Evolutionary conservation across 2,888 invertebrate species (phyloP).

Genomic region (Mesoligia furuncula): DNA sequence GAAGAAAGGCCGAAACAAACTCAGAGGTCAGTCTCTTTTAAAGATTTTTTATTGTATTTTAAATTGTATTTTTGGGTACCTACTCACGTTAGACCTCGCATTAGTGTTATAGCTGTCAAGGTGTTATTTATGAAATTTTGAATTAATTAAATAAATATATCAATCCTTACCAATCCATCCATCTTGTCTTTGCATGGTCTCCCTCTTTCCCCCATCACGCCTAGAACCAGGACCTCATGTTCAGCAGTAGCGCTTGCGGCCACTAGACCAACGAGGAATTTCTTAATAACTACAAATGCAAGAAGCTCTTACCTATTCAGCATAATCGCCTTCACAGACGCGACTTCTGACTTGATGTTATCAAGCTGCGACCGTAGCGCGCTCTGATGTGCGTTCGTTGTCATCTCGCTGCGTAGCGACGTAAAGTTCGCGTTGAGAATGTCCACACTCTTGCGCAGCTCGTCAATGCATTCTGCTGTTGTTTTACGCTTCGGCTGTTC

Average conservation of each 20-base stretch:
- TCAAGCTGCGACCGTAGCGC: slow-evolving; percentile 91
- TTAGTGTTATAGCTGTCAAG: no score
- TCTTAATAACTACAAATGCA: background rate
- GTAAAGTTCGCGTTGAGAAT: slow-evolving; percentile 92
- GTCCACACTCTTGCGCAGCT: slow-evolving; percentile 92
- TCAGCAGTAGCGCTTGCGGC: background rate
- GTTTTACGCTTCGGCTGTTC: slow-evolving; percentile 91
- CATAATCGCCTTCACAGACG: slow-evolving; percentile 93
- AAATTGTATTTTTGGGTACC: no score
- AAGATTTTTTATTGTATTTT: no score
- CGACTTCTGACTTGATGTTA: slow-evolving; percentile 92
- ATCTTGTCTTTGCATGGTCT: background rate
- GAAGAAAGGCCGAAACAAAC: no score
- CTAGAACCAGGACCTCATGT: background rate
- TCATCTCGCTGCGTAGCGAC: slow-evolving; percentile 92
- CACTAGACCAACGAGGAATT: background rate
- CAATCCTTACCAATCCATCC: background rate
- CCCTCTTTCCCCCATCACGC: background rate
- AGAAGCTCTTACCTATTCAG: slow-evolving; percentile 90
- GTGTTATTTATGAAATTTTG: no score
- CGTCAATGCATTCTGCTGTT: slow-evolving; percentile 92
- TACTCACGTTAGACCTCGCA: no score
- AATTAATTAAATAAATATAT: background rate
- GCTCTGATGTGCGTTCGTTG: slow-evolving; percentile 85
- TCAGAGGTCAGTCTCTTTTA: no score